phyloP scores from a whole-genome alignment of 2,113 vertebrate genomes.

The Indicator indicator region DNA sequence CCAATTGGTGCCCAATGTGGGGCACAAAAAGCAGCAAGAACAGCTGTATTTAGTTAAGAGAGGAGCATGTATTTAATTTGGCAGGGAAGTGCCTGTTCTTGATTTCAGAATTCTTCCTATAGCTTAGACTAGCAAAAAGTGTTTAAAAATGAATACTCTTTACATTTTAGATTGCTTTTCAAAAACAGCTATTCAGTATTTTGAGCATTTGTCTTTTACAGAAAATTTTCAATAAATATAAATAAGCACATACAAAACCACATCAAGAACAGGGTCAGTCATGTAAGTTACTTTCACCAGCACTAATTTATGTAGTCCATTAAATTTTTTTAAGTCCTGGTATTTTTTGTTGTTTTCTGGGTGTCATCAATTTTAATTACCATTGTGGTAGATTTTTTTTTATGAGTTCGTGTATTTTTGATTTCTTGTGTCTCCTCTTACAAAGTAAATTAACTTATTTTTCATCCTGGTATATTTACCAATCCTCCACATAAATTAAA shows the following conservation, averaged over 20 bases:
- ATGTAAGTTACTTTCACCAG: background rate
- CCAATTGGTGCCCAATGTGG: no score
- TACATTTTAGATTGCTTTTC: background rate
- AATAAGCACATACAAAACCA: background rate
- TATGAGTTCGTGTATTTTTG: background rate
- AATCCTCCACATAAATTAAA: background rate
- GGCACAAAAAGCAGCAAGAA: no score
- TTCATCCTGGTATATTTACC: background rate
- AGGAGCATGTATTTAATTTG: no score
- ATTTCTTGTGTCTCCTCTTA: background rate
- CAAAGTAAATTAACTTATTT: background rate
- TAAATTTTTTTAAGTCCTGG: background rate
- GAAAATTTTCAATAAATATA: background rate
- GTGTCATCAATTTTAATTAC: slow-evolving; percentile 13
- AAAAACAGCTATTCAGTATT: background rate
- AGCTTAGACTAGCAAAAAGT: background rate
- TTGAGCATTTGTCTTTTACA: background rate
- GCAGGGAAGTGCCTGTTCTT: background rate
- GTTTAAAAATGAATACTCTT: background rate
- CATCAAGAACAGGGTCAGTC: background rate
- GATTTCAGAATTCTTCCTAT: background rate
- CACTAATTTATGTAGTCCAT: background rate
- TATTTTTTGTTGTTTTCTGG: background rate
- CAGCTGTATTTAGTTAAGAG: no score
- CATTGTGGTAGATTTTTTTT: background rate